phyloP scores from a whole-genome alignment of 2,113 vertebrate species.

The Acrocephalus arundinaceus region DNA sequence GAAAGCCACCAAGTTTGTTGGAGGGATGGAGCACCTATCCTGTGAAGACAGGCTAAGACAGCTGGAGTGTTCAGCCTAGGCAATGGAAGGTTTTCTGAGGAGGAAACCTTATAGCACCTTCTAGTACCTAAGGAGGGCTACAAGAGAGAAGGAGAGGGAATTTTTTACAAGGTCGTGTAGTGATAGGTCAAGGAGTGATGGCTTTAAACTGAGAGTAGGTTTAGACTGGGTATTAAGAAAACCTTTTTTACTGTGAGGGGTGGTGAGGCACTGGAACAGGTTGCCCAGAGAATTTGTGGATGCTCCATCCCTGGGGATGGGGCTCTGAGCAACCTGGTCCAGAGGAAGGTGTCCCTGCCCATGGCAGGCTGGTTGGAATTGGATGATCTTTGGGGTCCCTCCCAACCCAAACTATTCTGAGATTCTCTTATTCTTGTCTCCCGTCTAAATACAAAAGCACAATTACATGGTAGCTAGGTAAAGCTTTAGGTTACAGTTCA shows the following conservation, averaged over 20 bases:
- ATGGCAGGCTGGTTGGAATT: neutral
- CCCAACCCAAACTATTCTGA: neutral
- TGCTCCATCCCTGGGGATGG: neutral
- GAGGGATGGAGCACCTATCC: neutral
- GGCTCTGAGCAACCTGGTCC: neutral
- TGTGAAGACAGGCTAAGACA: neutral
- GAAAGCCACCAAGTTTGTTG: neutral
- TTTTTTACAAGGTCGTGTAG: neutral
- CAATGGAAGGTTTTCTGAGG: neutral
- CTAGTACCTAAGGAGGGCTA: neutral
- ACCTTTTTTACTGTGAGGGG: neutral
- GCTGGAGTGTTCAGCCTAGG: neutral
- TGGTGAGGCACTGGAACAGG: neutral
- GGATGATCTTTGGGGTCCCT: neutral
- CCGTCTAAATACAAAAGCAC: neutral
- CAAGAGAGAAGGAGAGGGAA: neutral
- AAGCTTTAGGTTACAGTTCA: neutral
- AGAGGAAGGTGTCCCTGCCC: neutral
- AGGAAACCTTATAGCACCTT: neutral
- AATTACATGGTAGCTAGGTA: neutral
- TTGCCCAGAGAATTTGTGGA: neutral
- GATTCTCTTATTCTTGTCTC: neutral
- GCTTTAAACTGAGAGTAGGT: neutral
- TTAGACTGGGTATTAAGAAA: neutral
- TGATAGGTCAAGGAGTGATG: neutral